Percentiles rank a stretch among this genome's conserved stretches.
These are phyloP conservation scores for Eutrigla gurnardus DNA, from an alignment of 2,797 vertebrate genomes.

Conservation along the genomic window DNA sequence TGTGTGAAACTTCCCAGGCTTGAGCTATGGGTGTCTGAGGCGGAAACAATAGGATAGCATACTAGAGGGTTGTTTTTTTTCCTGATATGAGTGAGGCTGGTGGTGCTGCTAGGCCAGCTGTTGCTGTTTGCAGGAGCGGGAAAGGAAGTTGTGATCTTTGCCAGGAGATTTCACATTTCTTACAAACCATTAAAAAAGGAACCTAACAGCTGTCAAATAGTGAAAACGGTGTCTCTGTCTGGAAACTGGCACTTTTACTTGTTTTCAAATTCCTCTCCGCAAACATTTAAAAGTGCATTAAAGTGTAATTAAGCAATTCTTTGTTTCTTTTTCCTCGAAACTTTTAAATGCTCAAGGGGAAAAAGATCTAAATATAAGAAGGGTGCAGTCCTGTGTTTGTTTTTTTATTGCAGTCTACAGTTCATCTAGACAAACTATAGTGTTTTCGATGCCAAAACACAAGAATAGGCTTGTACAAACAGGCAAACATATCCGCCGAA, in stretches of 20 bases:
- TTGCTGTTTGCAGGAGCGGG: neutral
- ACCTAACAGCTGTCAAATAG: neutral
- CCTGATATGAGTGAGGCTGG: neutral
- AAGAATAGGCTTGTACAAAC: constrained; percentile 42
- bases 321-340: neutral
- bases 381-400: constrained; percentile 4
- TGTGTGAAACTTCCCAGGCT: neutral
- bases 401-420: constrained; percentile 25
- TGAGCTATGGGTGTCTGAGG: neutral
- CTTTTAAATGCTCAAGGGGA: constrained; percentile 7
- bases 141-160: constrained; percentile 4
- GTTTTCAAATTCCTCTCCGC: constrained; percentile 3
- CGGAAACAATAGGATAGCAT: neutral
- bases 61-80: neutral
- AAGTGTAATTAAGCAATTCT: neutral
- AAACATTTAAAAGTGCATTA: constrained; percentile 15
- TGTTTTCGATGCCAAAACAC: constrained; percentile 22
- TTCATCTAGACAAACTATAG: constrained; percentile 33
- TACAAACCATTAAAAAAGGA: constrained; percentile 8
- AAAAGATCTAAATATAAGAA: constrained; percentile 11
- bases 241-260: constrained; percentile 2
- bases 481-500: constrained; percentile 26
- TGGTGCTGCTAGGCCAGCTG: neutral
- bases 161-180: neutral
- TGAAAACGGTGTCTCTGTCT: neutral